Percentiles rank a stretch among this genome's conserved stretches.
Evolutionary conservation across 2,888 invertebrate genomes (phyloP).

Genomic region (Limnephilus marmoratus): DNA sequence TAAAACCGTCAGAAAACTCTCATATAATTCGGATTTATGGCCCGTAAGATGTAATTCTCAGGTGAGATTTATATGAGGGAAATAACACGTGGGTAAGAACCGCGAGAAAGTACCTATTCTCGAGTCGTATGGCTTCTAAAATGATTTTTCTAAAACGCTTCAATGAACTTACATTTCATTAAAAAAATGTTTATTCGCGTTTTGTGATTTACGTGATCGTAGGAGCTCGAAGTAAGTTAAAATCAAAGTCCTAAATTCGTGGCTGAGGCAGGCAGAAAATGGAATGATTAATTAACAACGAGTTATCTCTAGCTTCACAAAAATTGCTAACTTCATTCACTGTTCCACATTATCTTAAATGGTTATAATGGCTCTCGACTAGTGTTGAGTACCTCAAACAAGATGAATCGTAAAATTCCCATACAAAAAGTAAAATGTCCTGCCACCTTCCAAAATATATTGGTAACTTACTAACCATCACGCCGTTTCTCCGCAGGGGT

Average conservation of each 20-base stretch:
- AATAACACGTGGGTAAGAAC: constrained; percentile 2
- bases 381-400: no score
- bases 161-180: not conserved
- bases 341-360: no score
- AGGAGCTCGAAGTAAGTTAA: not conserved
- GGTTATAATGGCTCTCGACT: no score
- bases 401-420: no score
- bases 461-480: no score
- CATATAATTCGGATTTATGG: not conserved
- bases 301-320: no score
- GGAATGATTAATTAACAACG: not conserved
- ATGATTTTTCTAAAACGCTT: not conserved
- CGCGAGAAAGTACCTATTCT: not conserved
- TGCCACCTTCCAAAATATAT: no score
- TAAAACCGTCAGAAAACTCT: constrained; percentile 2
- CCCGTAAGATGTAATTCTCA: not conserved
- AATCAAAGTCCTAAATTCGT: not conserved
- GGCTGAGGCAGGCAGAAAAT: not conserved
- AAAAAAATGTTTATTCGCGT: not conserved
- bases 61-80: not conserved
- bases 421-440: no score
- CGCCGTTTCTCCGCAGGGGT: no score
- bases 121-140: not conserved
- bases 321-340: no score
- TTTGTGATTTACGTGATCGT: not conserved